Percentiles rank a stretch among this genome's conserved stretches.
Evolutionary conservation across 2,797 vertebrate species (phyloP).

Genomic region (Champsocephalus esox): DNA sequence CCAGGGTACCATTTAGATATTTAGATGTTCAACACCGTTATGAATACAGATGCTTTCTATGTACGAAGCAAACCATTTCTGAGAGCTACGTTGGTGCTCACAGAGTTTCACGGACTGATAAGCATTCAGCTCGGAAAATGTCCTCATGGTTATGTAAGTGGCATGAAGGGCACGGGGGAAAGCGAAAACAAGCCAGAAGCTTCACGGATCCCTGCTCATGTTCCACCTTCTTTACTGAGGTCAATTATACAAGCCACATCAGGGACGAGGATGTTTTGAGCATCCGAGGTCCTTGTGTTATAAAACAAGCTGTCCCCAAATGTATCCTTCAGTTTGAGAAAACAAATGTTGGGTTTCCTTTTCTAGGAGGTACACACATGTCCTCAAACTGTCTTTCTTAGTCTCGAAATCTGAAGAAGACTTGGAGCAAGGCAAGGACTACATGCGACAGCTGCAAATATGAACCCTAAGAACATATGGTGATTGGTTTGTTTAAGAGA

Average conservation of each 20-base stretch:
- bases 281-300: background rate
- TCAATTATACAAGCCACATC: background rate
- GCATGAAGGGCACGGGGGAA: background rate
- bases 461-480: background rate
- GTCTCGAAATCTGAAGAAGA: background rate
- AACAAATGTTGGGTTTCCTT: background rate
- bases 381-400: background rate
- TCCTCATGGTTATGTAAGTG: background rate
- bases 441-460: accelerated
- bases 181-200: background rate
- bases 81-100: background rate
- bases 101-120: conserved; percentile 10
- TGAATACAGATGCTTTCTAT: too few relatives aligned
- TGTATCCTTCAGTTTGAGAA: background rate
- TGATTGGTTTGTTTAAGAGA: background rate
- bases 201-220: background rate
- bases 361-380: background rate
- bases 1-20: too few relatives aligned
- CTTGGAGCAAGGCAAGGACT: background rate
- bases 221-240: background rate
- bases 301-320: background rate
- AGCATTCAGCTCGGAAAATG: background rate
- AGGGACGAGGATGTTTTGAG: background rate
- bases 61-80: background rate
- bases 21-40: too few relatives aligned